Evolutionary conservation across 2,797 vertebrate species (phyloP).

Genomic region (Onychomys leucogaster): DNA sequence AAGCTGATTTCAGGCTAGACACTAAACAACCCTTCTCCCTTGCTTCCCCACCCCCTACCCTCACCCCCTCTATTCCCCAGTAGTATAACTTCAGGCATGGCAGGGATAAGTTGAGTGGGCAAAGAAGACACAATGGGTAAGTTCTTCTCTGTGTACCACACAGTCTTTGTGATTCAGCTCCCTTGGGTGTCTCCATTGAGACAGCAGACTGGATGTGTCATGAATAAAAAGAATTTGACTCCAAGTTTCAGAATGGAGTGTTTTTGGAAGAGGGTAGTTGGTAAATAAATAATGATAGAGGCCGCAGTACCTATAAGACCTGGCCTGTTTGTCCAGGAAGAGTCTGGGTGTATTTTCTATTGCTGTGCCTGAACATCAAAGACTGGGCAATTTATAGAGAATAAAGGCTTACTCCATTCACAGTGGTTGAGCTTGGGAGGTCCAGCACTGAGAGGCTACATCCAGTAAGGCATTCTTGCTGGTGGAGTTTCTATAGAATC

Average conservation of each 20-base stretch:
- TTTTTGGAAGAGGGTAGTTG: not conserved
- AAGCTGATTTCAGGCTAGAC: not conserved
- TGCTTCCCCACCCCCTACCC: accelerated
- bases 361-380: not conserved
- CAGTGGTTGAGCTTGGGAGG: not conserved
- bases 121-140: not conserved
- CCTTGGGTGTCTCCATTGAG: not conserved
- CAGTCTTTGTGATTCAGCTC: not conserved
- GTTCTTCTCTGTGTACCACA: not conserved
- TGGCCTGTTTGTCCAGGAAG: not conserved
- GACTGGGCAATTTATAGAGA: not conserved
- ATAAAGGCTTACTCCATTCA: not conserved
- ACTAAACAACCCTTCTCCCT: not conserved
- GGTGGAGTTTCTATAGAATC: not conserved
- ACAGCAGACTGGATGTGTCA: not conserved
- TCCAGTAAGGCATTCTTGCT: not conserved
- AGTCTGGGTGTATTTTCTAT: not conserved
- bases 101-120: too few species aligned
- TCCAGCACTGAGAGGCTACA: not conserved
- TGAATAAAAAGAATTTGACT: not conserved
- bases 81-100: not conserved
- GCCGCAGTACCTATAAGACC: not conserved
- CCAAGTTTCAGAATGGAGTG: not conserved
- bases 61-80: too few species aligned
- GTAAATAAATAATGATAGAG: not conserved